A percentile compares a stretch with the other conserved stretches of the same genome.
These are phyloP conservation scores for Alviniconcha strummeri DNA, from an alignment of 2,888 invertebrate species.

Conservation along the genomic window DNA sequence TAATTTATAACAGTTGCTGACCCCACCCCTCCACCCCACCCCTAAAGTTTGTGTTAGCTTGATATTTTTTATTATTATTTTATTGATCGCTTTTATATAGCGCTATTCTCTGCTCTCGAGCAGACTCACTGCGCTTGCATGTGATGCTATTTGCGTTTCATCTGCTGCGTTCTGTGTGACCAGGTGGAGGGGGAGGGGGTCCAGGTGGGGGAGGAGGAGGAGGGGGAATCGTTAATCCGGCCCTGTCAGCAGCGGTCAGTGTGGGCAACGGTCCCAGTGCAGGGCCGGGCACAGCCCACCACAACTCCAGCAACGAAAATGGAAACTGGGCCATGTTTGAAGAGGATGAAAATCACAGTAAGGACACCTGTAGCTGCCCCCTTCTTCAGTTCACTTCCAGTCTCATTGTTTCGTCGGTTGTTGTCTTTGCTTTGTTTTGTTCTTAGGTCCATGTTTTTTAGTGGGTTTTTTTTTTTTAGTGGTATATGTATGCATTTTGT, in stretches of 20 bases:
- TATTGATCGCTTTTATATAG: too few species aligned
- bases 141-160: too few species aligned
- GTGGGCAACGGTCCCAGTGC: neutral
- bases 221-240: neutral
- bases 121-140: too few species aligned
- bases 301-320: constrained; percentile 43
- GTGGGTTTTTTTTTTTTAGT: neutral
- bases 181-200: neutral
- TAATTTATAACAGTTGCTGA: too few species aligned
- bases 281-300: constrained; percentile 14
- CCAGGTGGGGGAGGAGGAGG: constrained; percentile 17
- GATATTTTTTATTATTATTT: too few species aligned
- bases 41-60: too few species aligned
- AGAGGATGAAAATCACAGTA: constrained; percentile 65
- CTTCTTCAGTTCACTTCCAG: too few species aligned
- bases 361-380: constrained; percentile 7
- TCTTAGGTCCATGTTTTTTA: neutral
- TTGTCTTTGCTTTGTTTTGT: neutral
- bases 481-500: neutral
- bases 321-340: constrained; percentile 68
- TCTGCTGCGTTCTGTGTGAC: too few species aligned
- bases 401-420: neutral
- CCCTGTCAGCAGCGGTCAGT: neutral
- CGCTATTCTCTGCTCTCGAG: too few species aligned
- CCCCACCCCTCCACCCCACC: too few species aligned